Evolutionary conservation across 1,140 invertebrate genomes (phyloP), one percentile per base, ranked within the genome.

Genomic region (Trichoplusia ni): DNA sequence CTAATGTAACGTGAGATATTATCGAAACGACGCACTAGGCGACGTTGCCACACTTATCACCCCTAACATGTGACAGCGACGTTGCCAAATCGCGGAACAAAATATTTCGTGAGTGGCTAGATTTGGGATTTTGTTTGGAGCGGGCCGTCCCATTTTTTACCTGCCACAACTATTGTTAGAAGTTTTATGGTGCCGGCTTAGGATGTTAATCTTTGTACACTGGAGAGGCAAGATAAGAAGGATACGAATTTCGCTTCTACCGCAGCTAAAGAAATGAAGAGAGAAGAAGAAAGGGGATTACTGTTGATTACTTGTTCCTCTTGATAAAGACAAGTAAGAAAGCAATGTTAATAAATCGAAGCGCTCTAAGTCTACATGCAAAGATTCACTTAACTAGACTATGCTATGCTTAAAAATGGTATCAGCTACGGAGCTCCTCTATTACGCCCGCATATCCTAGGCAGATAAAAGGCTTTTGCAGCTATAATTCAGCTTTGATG

Each of bases 41-140:
- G 51, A 62, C 51, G 65, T 67, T 67, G 65, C 65, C 65, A 38
- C 16, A 58, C 53, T 67, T 62, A 44, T 46, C 65, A 62, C 38
- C 65, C 63, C 56, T 54, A 58, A 46, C 58, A 56, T 18, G 19
- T 58, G 42, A 62, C 40, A 42, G 65, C 65, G 65, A 67, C 65
- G 65, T 67, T 67, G 65, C 65, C 65, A 67, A 62, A 67, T 67
- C 58, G 49, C 38, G 19, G 11, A 19, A 59, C 56, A 66, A 66
- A 64, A 54, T 61, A 56, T 38, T 67, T 46, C 37, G 49, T 67
- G 59, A 62, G 59, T 37, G 13, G 51, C 59, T 67, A 62, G 65
- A 62, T 40, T 56, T 58, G 65, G 58, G 56, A 53, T 60, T 47
- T 49, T 47, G 21, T 46, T 21, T n/a, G n/a, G n/a, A n/a, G n/a